These are phyloP conservation scores for Drosophila robusta DNA, from an alignment of 2,888 invertebrate genomes.

Conservation along the genomic window DNA sequence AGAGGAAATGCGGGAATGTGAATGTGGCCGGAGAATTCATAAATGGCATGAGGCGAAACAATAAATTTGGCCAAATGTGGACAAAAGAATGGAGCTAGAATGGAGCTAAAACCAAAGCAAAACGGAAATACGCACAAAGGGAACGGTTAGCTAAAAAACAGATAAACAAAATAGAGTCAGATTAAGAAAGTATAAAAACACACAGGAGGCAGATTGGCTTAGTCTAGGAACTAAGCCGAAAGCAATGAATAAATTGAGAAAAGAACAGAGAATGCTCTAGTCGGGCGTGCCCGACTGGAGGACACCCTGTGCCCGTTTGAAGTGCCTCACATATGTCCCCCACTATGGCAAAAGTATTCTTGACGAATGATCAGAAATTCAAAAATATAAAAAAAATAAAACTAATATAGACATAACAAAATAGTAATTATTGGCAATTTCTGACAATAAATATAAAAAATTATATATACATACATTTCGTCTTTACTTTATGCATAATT, in stretches of 20 bases:
- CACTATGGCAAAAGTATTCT: too few relatives aligned
- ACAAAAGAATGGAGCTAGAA: constrained; percentile 1
- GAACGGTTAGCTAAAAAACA: not conserved
- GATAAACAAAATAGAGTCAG: not conserved
- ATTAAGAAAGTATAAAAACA: constrained; percentile 8
- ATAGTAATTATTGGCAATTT: too few relatives aligned
- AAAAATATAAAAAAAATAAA: too few relatives aligned
- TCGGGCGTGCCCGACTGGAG: not conserved
- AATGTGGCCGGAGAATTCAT: constrained; percentile 26
- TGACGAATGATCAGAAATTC: too few relatives aligned
- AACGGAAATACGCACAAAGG: not conserved
- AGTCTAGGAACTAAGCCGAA: not conserved
- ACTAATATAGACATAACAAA: too few relatives aligned
- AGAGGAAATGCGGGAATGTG: constrained; percentile 1
- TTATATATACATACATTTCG: too few relatives aligned
- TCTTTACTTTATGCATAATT: too few relatives aligned
- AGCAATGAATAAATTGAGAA: not conserved
- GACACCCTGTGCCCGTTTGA: too few relatives aligned
- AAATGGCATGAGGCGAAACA: constrained; percentile 32
- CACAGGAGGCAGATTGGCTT: not conserved
- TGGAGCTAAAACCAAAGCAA: not conserved
- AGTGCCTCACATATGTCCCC: too few relatives aligned
- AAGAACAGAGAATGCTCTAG: not conserved
- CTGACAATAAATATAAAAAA: too few relatives aligned
- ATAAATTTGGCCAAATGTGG: constrained; percentile 46